phyloP scores from a whole-genome alignment of 2,888 invertebrate genomes.

The Caenorhabditis angaria region DNA sequence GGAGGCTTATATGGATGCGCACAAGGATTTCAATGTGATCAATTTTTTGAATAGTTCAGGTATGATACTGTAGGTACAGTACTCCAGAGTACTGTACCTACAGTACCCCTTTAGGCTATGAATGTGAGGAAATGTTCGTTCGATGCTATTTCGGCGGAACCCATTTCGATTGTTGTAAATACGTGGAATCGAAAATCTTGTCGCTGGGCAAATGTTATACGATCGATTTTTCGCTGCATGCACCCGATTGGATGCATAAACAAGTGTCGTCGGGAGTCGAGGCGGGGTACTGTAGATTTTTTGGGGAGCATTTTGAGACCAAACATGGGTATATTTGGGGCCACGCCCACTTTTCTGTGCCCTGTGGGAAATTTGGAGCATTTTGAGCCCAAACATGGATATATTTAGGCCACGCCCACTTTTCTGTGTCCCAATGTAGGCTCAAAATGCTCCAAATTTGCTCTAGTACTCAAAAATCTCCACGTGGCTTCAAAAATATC shows the following conservation, averaged over 20 bases:
- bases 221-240: conserved; percentile 49
- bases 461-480: no score
- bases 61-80: conserved; percentile 3
- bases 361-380: no score
- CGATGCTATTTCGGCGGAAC: conserved; percentile 60
- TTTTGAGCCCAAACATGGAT: no score
- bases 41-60: conserved; percentile 50
- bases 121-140: conserved; percentile 58
- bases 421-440: no score
- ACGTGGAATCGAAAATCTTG: conserved; percentile 60
- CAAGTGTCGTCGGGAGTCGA: conserved; percentile 64
- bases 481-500: no score
- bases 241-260: conserved; percentile 59
- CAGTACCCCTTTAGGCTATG: conserved; percentile 18
- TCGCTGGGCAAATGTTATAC: conserved; percentile 65
- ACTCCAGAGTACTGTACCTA: not conserved
- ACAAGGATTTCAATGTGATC: conserved; percentile 44
- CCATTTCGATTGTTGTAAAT: conserved; percentile 60
- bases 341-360: no score
- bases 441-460: no score
- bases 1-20: conserved; percentile 35
- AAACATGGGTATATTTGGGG: no score
- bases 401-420: no score
- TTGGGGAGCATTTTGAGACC: no score
- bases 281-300: no score